Percentiles rank a stretch among this genome's conserved stretches.
These are phyloP conservation scores for Calidris pygmaea DNA, from an alignment of 2,113 vertebrate species.

Conservation along the genomic window DNA sequence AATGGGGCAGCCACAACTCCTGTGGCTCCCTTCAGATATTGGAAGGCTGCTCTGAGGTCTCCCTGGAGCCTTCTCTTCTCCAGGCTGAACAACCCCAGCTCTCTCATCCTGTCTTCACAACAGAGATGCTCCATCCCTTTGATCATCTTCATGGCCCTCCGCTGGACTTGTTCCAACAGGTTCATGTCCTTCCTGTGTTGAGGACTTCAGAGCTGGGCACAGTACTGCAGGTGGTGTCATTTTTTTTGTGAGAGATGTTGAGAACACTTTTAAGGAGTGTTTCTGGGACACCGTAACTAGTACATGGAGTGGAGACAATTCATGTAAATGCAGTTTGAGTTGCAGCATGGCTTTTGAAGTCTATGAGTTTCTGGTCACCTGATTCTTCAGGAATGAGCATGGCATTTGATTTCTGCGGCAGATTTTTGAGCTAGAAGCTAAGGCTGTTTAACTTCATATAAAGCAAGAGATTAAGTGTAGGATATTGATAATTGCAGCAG, in stretches of 20 bases:
- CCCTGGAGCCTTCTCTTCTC: too few species aligned
- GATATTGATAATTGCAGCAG: neutral
- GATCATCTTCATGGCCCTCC: too few species aligned
- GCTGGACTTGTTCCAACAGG: too few species aligned
- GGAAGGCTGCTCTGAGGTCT: too few species aligned
- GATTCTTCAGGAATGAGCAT: neutral
- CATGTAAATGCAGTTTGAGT: neutral
- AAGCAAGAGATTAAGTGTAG: neutral
- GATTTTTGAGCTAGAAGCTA: neutral
- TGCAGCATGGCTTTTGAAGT: neutral
- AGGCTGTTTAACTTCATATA: fast-evolving
- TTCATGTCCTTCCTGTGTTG: too few species aligned
- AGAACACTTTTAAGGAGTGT: neutral
- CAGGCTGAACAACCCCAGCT: too few species aligned
- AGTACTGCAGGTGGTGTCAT: too few species aligned
- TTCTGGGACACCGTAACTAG: neutral
- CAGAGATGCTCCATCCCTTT: too few species aligned
- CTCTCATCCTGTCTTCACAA: too few species aligned
- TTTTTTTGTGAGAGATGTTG: neutral
- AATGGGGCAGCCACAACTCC: too few species aligned
- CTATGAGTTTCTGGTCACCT: neutral
- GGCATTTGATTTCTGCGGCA: neutral
- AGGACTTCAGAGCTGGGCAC: too few species aligned
- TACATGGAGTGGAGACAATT: neutral
- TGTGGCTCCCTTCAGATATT: too few species aligned